Evolutionary conservation across 2,113 vertebrate genomes (phyloP).

Genomic region (Onychorhynchus coronatus): DNA sequence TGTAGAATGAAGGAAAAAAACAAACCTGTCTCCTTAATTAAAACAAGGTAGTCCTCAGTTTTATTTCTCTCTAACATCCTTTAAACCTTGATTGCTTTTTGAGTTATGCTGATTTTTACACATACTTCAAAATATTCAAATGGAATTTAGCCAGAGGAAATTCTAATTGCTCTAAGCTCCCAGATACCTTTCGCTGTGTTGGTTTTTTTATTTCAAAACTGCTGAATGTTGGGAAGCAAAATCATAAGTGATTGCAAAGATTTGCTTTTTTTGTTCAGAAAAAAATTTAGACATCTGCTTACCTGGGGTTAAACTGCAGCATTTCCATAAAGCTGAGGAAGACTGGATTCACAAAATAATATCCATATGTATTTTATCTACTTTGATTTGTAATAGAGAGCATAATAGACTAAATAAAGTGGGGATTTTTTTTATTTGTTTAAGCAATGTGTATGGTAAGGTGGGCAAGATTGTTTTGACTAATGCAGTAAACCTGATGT

Average conservation of each 20-base stretch:
- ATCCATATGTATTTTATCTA: not conserved
- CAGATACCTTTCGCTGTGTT: constrained; percentile 33
- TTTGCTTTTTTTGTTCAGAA: constrained; percentile 28
- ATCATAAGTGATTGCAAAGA: constrained; percentile 52
- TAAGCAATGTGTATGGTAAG: not conserved
- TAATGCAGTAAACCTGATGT: not conserved
- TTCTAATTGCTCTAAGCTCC: constrained; percentile 57
- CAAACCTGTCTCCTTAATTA: not conserved
- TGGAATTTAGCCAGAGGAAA: constrained; percentile 62
- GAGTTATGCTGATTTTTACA: constrained; percentile 55
- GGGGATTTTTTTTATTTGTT: rapidly evolving
- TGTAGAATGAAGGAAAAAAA: not conserved
- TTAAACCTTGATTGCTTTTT: constrained; percentile 54
- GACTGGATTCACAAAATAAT: constrained; percentile 20
- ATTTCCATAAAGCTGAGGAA: not conserved
- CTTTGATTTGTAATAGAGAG: not conserved
- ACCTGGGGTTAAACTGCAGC: not conserved
- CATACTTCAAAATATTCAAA: constrained; percentile 58
- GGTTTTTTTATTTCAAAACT: constrained; percentile 41
- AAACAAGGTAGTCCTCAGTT: not conserved
- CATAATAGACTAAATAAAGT: not conserved
- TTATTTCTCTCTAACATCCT: not conserved
- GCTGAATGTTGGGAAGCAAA: constrained; percentile 34
- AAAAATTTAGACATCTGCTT: not conserved
- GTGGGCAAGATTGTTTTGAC: not conserved